A percentile compares a stretch with the other conserved stretches of the same genome.
Conservation (phyloP, 2,888 invertebrate species). For the Auanema freiburgensis region DNA sequence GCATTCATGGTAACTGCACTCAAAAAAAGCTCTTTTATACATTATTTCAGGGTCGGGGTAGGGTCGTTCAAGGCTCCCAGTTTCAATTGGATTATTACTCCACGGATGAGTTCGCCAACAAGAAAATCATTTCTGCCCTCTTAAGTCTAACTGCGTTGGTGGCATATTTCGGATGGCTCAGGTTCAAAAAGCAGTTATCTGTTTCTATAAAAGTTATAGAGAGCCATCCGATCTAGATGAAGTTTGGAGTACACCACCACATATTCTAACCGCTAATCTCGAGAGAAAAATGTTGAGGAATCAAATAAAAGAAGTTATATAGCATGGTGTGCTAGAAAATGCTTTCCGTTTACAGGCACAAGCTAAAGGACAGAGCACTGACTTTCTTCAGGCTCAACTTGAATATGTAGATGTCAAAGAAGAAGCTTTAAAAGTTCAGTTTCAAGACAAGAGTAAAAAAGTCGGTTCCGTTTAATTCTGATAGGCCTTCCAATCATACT, state of each 20-base stretch:
- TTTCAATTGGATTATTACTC: constrained; percentile 50
- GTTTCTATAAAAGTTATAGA: constrained; percentile 21
- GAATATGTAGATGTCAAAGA: constrained; percentile 60
- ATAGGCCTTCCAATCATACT: too few species aligned
- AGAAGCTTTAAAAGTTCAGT: constrained; percentile 52
- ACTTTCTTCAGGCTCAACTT: constrained; percentile 51
- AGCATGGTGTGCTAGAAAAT: neutral
- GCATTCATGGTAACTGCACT: constrained; percentile 54
- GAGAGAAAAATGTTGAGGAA: constrained; percentile 53
- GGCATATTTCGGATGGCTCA: constrained; percentile 48
- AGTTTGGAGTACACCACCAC: constrained; percentile 51
- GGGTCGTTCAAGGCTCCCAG: constrained; percentile 9
- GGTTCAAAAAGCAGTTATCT: neutral
- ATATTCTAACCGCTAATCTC: constrained; percentile 51
- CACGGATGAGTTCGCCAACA: constrained; percentile 40
- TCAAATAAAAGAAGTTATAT: constrained; percentile 44
- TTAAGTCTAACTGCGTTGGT: constrained; percentile 42
- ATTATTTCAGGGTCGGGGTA: constrained; percentile 30
- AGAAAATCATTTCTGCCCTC: constrained; percentile 45
- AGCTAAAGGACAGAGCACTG: constrained; percentile 49
- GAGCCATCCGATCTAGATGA: constrained; percentile 57
- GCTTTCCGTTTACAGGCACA: constrained; percentile 25
- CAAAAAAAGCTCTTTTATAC: constrained; percentile 6
- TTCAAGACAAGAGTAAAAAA: constrained; percentile 34
- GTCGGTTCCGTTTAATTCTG: too few species aligned